These are phyloP conservation scores for Hucho hucho DNA, from an alignment of 2,113 vertebrate genomes.

Conservation along the genomic window DNA sequence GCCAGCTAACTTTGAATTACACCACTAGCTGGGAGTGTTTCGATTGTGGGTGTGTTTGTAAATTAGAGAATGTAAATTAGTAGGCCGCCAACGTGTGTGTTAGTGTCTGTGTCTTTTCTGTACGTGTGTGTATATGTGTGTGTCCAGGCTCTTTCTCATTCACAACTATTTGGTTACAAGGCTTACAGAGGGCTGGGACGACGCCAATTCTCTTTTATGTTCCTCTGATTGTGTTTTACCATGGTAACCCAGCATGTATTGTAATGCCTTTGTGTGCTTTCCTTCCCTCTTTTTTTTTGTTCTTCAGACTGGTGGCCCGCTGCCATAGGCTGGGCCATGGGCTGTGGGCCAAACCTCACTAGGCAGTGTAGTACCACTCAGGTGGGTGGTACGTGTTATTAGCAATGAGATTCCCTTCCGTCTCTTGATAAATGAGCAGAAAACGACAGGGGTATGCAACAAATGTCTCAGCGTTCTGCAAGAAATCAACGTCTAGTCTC, in stretches of 20 bases:
- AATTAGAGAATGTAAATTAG: conserved; percentile 16
- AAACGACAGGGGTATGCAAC: not conserved
- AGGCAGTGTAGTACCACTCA: conserved; percentile 47
- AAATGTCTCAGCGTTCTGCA: not conserved
- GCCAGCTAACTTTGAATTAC: conserved; percentile 36
- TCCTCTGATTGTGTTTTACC: conserved; percentile 59
- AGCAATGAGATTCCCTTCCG: conserved; percentile 3
- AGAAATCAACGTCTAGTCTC: not conserved
- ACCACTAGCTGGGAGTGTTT: conserved; percentile 18
- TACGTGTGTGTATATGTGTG: conserved; percentile 22
- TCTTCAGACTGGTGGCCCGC: conserved; percentile 48
- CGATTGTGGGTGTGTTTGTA: conserved; percentile 43
- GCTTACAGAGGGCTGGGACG: conserved; percentile 7
- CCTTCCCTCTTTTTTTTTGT: conserved; percentile 32
- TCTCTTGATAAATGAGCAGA: not conserved
- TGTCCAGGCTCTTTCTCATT: conserved; percentile 41
- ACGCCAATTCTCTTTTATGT: conserved; percentile 20
- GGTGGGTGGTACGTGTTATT: conserved; percentile 44
- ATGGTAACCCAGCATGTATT: conserved; percentile 73
- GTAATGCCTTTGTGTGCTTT: conserved; percentile 66
- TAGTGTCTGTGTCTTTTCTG: conserved; percentile 25
- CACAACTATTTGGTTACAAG: conserved; percentile 41
- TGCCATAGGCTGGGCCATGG: conserved; percentile 51
- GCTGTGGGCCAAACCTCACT: conserved; percentile 42
- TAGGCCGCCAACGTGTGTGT: conserved; percentile 32